Conservation (phyloP, 2,888 invertebrate genomes). For the Amiota mariae region DNA sequence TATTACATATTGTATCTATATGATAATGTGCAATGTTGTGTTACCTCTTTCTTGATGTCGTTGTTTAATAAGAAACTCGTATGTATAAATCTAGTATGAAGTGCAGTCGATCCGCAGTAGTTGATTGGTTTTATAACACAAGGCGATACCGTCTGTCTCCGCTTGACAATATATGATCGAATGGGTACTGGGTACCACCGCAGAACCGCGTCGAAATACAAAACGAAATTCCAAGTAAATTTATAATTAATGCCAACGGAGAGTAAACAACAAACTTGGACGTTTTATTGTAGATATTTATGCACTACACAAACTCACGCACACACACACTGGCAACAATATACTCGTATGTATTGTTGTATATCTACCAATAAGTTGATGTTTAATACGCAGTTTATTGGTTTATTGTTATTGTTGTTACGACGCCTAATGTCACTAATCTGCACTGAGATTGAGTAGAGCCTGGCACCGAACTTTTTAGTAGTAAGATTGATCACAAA, state of each 20-base stretch:
- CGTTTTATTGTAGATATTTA: slow-evolving; percentile 8
- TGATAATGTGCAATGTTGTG: not conserved
- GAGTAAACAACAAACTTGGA: slow-evolving; percentile 1
- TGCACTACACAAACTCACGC: not conserved
- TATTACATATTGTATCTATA: not conserved
- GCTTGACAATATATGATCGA: slow-evolving; percentile 9
- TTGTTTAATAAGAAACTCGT: no score
- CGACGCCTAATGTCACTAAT: slow-evolving; percentile 53
- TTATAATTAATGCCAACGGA: not conserved
- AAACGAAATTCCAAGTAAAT: slow-evolving; percentile 11
- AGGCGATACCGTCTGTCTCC: no score
- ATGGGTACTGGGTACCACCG: not conserved
- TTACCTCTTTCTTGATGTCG: not conserved
- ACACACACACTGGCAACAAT: not conserved
- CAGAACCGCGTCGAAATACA: not conserved
- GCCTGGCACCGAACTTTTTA: slow-evolving; percentile 32
- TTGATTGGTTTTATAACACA: no score
- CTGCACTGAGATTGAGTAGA: slow-evolving; percentile 63
- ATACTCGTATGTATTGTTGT: slow-evolving; percentile 20
- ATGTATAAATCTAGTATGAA: no score
- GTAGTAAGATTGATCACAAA: not conserved
- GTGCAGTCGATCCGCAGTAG: not conserved
- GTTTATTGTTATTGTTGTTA: slow-evolving; percentile 1
- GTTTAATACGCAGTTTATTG: slow-evolving; percentile 27
- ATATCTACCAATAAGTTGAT: slow-evolving; percentile 9